Percentiles rank a stretch among this genome's conserved stretches.
phyloP scores from a whole-genome alignment of 2,888 invertebrate species.

The Drosophila colorata region DNA sequence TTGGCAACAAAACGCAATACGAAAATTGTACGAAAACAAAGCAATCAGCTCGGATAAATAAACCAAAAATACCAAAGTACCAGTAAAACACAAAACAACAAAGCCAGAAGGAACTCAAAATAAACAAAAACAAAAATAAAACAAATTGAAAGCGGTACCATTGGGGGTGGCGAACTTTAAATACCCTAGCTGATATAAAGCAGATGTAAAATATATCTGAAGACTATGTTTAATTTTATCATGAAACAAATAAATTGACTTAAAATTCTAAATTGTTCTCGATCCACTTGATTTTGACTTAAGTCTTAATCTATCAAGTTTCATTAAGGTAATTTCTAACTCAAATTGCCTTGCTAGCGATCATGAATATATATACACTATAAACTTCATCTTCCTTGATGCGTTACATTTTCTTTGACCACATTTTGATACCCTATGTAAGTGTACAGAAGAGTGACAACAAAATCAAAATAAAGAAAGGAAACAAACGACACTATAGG shows the following conservation, averaged over 20 bases:
- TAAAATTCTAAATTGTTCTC: too few relatives aligned
- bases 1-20: conserved; percentile 54
- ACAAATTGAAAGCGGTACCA: conserved; percentile 1
- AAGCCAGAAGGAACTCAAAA: conserved; percentile 35
- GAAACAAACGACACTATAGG: conserved; percentile 54
- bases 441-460: conserved; percentile 8
- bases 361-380: too few relatives aligned
- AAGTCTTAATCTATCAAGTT: too few relatives aligned
- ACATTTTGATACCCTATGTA: not conserved
- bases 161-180: not conserved
- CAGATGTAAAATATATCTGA: not conserved
- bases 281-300: too few relatives aligned
- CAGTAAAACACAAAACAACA: conserved; percentile 52
- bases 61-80: conserved; percentile 76
- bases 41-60: conserved; percentile 80
- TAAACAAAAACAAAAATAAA: conserved; percentile 47
- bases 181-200: conserved; percentile 1
- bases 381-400: not conserved
- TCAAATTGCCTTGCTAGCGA: too few relatives aligned
- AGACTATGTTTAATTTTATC: too few relatives aligned
- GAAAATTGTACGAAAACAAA: conserved; percentile 76
- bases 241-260: too few relatives aligned
- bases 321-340: too few relatives aligned
- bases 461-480: conserved; percentile 32
- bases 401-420: not conserved